Evolutionary conservation across 1,140 invertebrate genomes (phyloP).

Genomic region (Heliconius nattereri): DNA sequence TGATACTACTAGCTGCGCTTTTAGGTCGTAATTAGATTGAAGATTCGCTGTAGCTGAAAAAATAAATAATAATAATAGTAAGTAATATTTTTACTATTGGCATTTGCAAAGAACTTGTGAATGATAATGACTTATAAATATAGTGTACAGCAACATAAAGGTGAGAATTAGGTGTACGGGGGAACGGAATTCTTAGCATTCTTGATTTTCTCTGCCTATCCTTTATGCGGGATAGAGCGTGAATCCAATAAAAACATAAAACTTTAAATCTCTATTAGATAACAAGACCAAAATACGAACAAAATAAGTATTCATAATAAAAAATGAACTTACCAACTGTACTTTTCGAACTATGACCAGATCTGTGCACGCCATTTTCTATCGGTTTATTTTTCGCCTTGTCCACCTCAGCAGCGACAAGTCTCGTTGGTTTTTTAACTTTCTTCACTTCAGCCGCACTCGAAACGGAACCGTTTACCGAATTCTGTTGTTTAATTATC

Average conservation of each 20-base stretch:
- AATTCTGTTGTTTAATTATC: constrained; percentile 69
- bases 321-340: constrained; percentile 22
- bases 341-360: constrained; percentile 56
- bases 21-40: constrained; percentile 61
- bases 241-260: too few species aligned
- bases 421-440: constrained; percentile 60
- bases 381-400: constrained; percentile 56
- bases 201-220: too few species aligned
- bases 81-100: not conserved
- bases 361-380: constrained; percentile 64
- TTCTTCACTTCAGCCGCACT: constrained; percentile 57
- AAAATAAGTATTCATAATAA: not conserved
- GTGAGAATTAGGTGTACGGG: too few species aligned
- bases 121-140: too few species aligned
- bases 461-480: constrained; percentile 58
- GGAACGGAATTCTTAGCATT: too few species aligned
- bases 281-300: too few species aligned
- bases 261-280: too few species aligned
- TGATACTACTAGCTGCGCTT: constrained; percentile 69
- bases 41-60: constrained; percentile 50
- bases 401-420: constrained; percentile 60
- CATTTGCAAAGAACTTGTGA: too few species aligned
- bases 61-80: not conserved
- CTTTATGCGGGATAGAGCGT: too few species aligned
- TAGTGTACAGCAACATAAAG: too few species aligned